Evolutionary conservation across 1,140 invertebrate species (phyloP), one percentile per base, ranked within the genome.

Genomic region (Ctenoplectra terminalis): DNA sequence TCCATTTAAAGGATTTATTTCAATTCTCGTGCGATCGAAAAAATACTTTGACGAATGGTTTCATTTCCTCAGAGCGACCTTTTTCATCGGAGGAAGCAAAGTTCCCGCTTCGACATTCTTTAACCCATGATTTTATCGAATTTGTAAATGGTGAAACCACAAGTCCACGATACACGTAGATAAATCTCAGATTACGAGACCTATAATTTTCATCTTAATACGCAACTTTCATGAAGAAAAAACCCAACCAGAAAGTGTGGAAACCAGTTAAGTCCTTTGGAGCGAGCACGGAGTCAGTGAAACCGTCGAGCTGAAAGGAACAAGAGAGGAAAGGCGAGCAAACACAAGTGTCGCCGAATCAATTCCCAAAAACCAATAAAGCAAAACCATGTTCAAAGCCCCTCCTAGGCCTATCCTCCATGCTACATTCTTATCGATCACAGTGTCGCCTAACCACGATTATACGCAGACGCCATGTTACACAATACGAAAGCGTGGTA

Each of bases 401-500:
- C 11, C 20, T 9, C 20, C 34, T 34, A n/a, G 20, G 1, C 7
- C 13, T 4, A 56, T 15, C 20, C 11, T n/a, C 6, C 2, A 26
- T 56, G 56, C 13, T 29, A 11, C n/a, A n/a, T n/a, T 37, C 26
- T 56, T 46, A 43, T 76, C 50, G 11, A 13, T n/a, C 48, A 43
- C 13, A 4, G 40, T 46, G 26, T 17, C 9, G 43, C 71, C 56
- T 73, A 26, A 34, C 46, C 43, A 23, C 3, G 23, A 52, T 50
- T 40, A 52, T 34, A 75, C 8, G 23, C 46, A 34, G 31, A 70
- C 52, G n/a, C 54, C 37, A 43, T 31, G 37, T 67, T 46, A 34
- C 52, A 67, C 63, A 46, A 77, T 67, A 34, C 37, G 34, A 43
- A 8, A 67, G 23, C 56, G 40, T 66, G 20, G 23, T 23, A 17